phyloP scores from a whole-genome alignment of 2,797 vertebrate species.

The Darevskia nairensis region DNA sequence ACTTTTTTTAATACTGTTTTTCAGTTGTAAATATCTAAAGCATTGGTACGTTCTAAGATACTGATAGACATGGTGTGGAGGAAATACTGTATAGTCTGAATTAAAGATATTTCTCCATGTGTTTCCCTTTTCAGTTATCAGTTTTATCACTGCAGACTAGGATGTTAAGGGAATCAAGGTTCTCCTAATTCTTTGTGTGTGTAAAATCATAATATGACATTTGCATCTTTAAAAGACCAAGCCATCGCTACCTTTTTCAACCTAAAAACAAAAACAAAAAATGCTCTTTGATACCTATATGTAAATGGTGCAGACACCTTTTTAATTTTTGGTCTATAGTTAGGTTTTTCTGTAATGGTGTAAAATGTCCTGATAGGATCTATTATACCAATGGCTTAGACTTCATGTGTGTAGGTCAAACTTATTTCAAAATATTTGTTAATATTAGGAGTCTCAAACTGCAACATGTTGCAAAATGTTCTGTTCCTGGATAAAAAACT shows the following conservation, averaged over 20 bases:
- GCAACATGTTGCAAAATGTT: conserved; percentile 19
- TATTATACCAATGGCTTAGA: conserved; percentile 25
- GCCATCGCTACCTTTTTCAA: conserved; percentile 2
- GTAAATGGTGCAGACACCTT: conserved; percentile 56
- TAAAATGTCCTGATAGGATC: conserved; percentile 41
- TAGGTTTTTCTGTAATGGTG: conserved; percentile 56
- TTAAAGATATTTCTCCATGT: conserved; percentile 46
- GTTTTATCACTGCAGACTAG: conserved; percentile 49
- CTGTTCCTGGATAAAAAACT: conserved; percentile 21
- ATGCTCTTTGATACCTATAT: conserved; percentile 41
- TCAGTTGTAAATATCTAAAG: conserved; percentile 75
- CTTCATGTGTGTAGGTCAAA: conserved; percentile 28
- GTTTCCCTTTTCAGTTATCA: conserved; percentile 63
- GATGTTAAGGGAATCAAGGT: conserved; percentile 56
- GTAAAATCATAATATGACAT: conserved; percentile 52
- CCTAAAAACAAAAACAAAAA: neutral
- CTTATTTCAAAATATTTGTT: conserved; percentile 28
- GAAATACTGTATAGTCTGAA: conserved; percentile 57
- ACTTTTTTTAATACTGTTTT: conserved; percentile 50
- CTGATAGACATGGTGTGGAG: conserved; percentile 44
- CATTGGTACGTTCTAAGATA: conserved; percentile 65
- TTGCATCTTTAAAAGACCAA: conserved; percentile 37
- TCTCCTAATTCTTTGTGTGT: conserved; percentile 62
- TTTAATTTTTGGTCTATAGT: conserved; percentile 55
- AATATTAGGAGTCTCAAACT: conserved; percentile 17